Percentiles rank a stretch among this genome's conserved stretches.
phyloP scores from a whole-genome alignment of 2,113 vertebrate genomes.

The Chiloscyllium plagiosum region DNA sequence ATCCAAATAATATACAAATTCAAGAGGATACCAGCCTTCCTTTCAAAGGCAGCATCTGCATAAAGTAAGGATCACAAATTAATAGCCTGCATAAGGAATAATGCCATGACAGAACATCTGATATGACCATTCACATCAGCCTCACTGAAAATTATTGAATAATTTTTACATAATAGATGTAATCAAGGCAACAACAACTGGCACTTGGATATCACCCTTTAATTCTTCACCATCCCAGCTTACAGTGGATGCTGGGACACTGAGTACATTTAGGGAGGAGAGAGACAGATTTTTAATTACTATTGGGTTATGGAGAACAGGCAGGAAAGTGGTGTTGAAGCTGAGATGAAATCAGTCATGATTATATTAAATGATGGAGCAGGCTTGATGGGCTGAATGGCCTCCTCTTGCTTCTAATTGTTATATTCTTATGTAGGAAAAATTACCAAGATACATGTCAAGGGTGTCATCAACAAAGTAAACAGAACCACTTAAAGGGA shows the following conservation, averaged over 20 bases:
- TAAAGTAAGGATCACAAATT: neutral
- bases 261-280: too few species aligned
- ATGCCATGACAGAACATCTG: neutral
- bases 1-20: neutral
- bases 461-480: neutral
- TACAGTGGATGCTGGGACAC: too few species aligned
- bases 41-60: neutral
- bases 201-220: neutral
- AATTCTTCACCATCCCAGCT: too few species aligned
- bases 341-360: too few species aligned
- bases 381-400: too few species aligned
- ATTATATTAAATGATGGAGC: too few species aligned
- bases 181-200: slow-evolving; percentile 15
- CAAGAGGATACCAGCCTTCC: neutral
- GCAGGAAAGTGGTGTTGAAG: too few species aligned
- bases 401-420: too few species aligned
- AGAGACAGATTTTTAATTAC: too few species aligned
- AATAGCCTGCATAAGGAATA: neutral
- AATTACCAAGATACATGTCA: neutral
- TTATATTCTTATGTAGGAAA: neutral
- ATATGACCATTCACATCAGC: neutral
- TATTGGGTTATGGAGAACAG: too few species aligned
- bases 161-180: neutral
- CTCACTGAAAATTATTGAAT: neutral
- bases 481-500: neutral